Conservation (phyloP, 2,888 invertebrate genomes). For the Kryphioiulus occultus region DNA sequence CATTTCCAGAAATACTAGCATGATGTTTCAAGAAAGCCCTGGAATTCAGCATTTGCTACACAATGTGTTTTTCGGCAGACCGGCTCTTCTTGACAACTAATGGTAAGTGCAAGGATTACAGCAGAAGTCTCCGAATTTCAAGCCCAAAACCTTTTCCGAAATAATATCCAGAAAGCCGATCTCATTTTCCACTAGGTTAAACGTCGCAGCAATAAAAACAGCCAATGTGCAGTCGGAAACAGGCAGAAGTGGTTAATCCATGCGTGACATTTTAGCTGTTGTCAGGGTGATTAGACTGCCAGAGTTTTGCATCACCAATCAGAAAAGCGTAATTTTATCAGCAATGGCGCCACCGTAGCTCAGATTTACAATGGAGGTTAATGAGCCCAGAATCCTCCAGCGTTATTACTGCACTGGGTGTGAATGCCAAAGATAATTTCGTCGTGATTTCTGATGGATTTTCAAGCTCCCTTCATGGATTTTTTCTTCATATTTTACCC, state of each 20-base stretch:
- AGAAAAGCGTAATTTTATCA: constrained; percentile 13
- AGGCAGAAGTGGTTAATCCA: neutral
- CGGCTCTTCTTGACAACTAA: too few species aligned
- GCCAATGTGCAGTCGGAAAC: neutral
- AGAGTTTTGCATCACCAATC: constrained; percentile 26
- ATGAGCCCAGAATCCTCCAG: neutral
- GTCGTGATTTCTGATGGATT: constrained; percentile 40
- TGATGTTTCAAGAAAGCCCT: too few species aligned
- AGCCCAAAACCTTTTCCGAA: too few species aligned
- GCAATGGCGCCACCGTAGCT: neutral
- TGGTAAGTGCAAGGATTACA: too few species aligned
- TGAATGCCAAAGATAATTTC: constrained; percentile 33
- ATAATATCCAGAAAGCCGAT: neutral
- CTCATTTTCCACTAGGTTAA: neutral
- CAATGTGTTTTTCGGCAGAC: too few species aligned
- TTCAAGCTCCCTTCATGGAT: neutral
- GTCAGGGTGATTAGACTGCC: constrained; percentile 15
- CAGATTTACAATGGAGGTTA: constrained; percentile 19
- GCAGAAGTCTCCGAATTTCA: too few species aligned
- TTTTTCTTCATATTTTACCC: neutral
- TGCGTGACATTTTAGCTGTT: constrained; percentile 31
- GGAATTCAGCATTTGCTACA: too few species aligned
- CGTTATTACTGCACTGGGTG: neutral
- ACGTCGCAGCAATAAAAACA: neutral
- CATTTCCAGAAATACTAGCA: too few species aligned